Evolutionary conservation across 2,113 vertebrate genomes (phyloP).

Genomic region (Cochlearius cochlearius): DNA sequence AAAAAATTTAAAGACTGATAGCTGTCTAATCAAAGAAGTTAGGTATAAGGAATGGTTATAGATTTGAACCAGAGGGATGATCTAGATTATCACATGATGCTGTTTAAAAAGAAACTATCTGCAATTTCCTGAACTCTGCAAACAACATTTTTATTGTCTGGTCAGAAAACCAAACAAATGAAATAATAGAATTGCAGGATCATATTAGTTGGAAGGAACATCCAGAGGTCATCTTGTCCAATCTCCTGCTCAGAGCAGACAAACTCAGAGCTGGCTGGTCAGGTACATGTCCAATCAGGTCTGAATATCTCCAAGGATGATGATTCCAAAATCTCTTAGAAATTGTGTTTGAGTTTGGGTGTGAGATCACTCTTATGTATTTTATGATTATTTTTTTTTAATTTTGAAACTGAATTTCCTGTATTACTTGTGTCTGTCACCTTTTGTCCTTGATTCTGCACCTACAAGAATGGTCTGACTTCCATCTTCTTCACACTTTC

Average conservation of each 20-base stretch:
- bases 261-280: neutral
- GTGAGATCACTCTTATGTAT: neutral
- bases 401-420: neutral
- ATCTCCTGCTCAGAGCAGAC: neutral
- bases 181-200: neutral
- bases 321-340: neutral
- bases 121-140: neutral
- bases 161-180: neutral
- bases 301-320: neutral
- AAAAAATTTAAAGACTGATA: neutral
- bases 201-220: neutral
- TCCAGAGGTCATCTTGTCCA: neutral
- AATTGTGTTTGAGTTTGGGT: neutral
- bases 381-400: too few species aligned
- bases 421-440: neutral
- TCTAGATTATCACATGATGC: neutral
- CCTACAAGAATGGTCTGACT: neutral
- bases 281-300: neutral
- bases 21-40: neutral
- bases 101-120: neutral
- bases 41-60: neutral
- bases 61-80: neutral
- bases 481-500: neutral
- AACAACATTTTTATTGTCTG: neutral
- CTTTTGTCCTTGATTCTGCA: neutral